Evolutionary conservation across 1,140 invertebrate species (phyloP).

Genomic region (Platorchestia sp.): DNA sequence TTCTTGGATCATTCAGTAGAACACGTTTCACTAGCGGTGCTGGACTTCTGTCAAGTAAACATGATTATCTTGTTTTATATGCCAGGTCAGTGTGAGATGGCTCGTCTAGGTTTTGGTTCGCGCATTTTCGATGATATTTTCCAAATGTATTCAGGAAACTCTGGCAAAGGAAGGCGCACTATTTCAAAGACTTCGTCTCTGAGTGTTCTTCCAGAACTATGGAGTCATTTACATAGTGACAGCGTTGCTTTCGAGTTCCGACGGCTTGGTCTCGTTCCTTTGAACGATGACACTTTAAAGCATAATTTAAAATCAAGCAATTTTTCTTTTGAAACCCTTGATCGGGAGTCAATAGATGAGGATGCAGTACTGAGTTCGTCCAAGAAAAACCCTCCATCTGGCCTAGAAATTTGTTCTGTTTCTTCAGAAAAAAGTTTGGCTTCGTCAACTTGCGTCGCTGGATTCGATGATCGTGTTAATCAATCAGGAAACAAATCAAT

Average conservation of each 20-base stretch:
- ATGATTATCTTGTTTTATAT: constrained; percentile 33
- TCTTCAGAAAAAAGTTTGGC: not conserved
- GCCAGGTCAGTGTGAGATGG: not conserved
- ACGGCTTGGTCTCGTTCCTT: not conserved
- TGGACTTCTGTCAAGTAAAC: constrained; percentile 8
- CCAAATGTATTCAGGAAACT: not conserved
- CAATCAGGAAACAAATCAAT: not conserved
- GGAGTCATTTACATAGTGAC: not conserved
- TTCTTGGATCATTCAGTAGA: constrained; percentile 15
- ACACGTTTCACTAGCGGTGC: not conserved
- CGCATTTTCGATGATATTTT: not conserved
- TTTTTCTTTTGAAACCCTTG: not conserved
- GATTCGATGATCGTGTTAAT: not conserved
- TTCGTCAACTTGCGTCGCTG: not conserved
- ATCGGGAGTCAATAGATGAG: not conserved
- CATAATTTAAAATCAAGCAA: not conserved
- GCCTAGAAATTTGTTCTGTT: not conserved
- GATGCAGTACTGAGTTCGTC: not conserved
- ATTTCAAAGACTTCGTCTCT: not conserved
- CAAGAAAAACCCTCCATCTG: not conserved
- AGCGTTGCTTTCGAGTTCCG: not conserved
- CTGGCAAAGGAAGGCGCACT: not conserved
- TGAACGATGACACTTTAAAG: not conserved
- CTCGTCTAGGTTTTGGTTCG: not conserved
- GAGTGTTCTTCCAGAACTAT: not conserved